Conservation (phyloP, 2,113 vertebrate species). For the Rhinopomastus cyanomelas region DNA sequence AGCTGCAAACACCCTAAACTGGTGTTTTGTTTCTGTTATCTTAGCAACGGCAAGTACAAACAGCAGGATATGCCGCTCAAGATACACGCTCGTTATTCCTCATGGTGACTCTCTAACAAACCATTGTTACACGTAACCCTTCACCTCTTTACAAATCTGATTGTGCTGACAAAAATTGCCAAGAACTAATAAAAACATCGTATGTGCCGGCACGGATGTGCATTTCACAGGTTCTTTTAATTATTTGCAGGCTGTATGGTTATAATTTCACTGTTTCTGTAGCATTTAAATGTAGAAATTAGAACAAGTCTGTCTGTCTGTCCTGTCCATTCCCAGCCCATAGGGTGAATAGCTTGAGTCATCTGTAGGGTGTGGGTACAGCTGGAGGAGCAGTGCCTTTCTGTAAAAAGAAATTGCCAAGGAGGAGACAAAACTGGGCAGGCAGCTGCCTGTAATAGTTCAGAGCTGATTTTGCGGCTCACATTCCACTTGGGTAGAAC, state of each 20-base stretch:
- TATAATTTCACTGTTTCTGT: not conserved
- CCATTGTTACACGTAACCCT: not conserved
- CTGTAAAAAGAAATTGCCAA: slow-evolving; percentile 11
- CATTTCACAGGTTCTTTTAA: not conserved
- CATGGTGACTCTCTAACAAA: not conserved
- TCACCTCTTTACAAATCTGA: not conserved
- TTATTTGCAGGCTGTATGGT: not conserved
- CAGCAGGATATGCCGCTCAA: slow-evolving; percentile 18
- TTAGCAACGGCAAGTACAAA: slow-evolving; percentile 37
- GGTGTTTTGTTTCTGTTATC: slow-evolving; percentile 60
- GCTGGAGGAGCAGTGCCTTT: not conserved
- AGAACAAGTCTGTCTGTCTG: not conserved
- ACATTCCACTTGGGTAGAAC: not conserved
- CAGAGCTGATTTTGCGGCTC: not conserved
- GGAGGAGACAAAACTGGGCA: not conserved
- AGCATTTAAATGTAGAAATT: slow-evolving; percentile 14
- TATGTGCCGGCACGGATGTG: not conserved
- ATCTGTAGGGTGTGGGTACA: slow-evolving; percentile 8
- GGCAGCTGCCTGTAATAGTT: not conserved
- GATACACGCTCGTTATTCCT: not conserved
- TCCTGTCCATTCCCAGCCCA: not conserved
- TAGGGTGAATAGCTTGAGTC: slow-evolving; percentile 47
- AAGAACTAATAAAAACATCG: not conserved
- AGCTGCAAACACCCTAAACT: slow-evolving; percentile 22
- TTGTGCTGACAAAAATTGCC: not conserved